Conservation (phyloP, 1,140 invertebrate species). For the Tribolium castaneum region DNA sequence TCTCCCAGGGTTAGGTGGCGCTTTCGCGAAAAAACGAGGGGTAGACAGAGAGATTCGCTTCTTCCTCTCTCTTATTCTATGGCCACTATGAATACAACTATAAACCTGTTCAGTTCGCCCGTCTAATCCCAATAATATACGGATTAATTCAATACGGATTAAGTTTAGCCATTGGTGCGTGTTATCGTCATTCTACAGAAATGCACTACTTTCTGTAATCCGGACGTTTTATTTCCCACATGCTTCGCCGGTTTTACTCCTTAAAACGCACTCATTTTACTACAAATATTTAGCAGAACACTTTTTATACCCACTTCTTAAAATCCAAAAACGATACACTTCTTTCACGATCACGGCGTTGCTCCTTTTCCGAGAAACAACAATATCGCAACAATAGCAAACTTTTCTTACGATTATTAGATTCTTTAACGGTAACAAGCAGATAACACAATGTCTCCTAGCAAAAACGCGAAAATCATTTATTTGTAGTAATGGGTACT, state of each 20-base stretch:
- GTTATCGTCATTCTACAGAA: conserved; percentile 59
- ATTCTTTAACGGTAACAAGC: neutral
- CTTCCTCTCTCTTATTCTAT: too few species aligned
- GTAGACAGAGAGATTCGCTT: too few species aligned
- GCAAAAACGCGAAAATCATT: too few species aligned
- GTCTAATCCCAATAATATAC: conserved; percentile 58
- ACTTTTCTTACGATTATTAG: neutral
- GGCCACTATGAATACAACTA: conserved; percentile 52
- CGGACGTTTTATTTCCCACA: neutral
- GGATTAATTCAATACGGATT: conserved; percentile 60
- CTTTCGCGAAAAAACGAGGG: too few species aligned
- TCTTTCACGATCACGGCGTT: neutral
- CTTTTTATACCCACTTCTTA: neutral
- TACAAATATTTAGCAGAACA: neutral
- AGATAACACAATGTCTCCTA: too few species aligned
- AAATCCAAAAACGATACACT: neutral
- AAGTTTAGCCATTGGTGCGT: conserved; percentile 60
- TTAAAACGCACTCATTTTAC: conserved; percentile 22
- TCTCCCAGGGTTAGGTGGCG: too few species aligned
- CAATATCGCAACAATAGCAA: neutral
- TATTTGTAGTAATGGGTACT: too few species aligned
- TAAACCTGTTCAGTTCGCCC: conserved; percentile 58
- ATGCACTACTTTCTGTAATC: conserved; percentile 40
- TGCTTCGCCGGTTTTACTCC: neutral
- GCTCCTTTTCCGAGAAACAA: neutral